These are phyloP conservation scores for Strix uralensis DNA, from an alignment of 2,113 vertebrate species.

Conservation along the genomic window DNA sequence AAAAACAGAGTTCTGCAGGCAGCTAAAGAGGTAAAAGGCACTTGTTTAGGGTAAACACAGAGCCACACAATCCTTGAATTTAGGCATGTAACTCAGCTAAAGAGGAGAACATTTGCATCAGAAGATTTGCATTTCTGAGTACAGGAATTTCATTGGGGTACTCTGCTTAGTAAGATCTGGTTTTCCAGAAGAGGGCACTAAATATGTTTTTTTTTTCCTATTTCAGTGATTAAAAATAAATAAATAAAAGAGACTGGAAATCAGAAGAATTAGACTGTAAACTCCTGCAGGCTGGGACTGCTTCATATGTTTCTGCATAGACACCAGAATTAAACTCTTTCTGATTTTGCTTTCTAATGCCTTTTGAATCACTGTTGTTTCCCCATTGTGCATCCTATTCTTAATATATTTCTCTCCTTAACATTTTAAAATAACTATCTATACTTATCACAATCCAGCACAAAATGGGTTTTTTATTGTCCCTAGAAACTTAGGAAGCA, in stretches of 20 bases:
- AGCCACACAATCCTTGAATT: not conserved
- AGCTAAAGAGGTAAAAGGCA: not conserved
- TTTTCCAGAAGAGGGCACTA: slow-evolving; percentile 32
- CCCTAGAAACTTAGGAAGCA: not conserved
- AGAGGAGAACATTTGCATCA: not conserved
- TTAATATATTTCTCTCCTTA: not conserved
- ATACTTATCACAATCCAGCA: not conserved
- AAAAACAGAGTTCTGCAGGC: not conserved
- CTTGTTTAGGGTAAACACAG: not conserved
- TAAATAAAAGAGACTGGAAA: not conserved
- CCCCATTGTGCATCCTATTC: not conserved
- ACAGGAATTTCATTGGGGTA: not conserved
- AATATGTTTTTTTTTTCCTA: not conserved
- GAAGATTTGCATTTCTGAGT: not conserved
- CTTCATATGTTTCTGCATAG: not conserved
- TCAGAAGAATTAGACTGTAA: not conserved
- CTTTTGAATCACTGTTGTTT: not conserved
- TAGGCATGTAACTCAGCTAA: not conserved
- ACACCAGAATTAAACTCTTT: not conserved
- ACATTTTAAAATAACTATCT: not conserved
- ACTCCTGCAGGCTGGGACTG: not conserved
- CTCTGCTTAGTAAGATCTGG: not conserved
- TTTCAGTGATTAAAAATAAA: not conserved
- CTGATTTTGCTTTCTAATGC: not conserved
- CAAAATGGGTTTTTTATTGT: not conserved